These are phyloP conservation scores for Beris morrisii DNA, from an alignment of 2,888 invertebrate genomes.

Conservation along the genomic window DNA sequence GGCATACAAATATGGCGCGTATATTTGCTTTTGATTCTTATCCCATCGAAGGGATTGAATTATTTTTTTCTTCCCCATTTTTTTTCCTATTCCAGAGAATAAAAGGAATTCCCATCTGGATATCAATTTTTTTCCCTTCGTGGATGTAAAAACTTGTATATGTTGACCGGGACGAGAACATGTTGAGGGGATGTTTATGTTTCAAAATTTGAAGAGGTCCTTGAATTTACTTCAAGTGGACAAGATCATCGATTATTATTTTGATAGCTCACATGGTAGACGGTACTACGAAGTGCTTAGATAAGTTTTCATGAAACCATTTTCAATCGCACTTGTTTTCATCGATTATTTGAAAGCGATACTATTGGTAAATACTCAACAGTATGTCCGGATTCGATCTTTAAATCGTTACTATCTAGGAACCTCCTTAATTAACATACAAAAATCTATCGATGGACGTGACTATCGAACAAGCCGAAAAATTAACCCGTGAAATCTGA, in stretches of 20 bases:
- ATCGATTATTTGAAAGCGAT: background rate
- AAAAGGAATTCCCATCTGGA: conserved; percentile 32
- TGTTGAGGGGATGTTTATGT: conserved; percentile 36
- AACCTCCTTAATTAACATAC: too few species aligned
- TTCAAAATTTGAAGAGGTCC: conserved; percentile 37
- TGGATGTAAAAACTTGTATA: background rate
- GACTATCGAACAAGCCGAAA: background rate
- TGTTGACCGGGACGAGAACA: conserved; percentile 8
- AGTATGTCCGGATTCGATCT: background rate
- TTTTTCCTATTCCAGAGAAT: conserved; percentile 13
- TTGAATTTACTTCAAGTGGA: conserved; percentile 37
- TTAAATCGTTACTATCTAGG: too few species aligned
- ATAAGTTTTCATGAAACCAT: conserved; percentile 3
- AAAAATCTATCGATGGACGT: background rate
- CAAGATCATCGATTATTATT: conserved; percentile 35
- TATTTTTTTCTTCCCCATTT: conserved; percentile 27
- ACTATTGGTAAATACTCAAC: conserved; percentile 6
- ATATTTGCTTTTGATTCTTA: conserved; percentile 24
- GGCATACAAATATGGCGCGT: background rate
- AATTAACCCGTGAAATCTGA: conserved; percentile 16
- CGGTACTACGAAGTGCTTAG: background rate
- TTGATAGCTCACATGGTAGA: conserved; percentile 22
- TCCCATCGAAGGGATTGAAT: conserved; percentile 26
- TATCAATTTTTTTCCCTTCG: conserved; percentile 1
- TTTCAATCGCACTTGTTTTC: conserved; percentile 24